Conservation (phyloP, 2,113 vertebrate species). For the Aptenodytes patagonicus region DNA sequence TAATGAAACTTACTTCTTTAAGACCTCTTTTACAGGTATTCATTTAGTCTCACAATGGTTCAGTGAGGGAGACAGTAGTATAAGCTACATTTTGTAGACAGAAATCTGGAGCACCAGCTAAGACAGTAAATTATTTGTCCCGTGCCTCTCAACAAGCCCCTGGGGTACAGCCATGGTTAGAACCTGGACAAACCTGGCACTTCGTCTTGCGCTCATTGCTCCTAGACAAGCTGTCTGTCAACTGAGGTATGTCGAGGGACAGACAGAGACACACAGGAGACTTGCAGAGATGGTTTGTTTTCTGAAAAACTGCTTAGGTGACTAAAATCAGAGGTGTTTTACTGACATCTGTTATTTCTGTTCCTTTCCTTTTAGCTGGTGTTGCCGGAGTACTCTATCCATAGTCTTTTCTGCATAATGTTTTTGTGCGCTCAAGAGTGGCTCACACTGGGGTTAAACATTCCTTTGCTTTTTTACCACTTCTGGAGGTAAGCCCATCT, state of each 20-base stretch:
- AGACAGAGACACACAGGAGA: background rate
- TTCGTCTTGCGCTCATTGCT: background rate
- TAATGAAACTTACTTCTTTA: background rate
- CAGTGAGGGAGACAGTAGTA: background rate
- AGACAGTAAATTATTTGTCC: background rate
- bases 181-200: background rate
- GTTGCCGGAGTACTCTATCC: conserved; percentile 95
- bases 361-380: conserved; percentile 82
- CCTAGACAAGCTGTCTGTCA: background rate
- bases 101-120: background rate
- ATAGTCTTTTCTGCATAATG: conserved; percentile 98
- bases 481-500: conserved; percentile 89
- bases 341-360: background rate
- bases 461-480: conserved; percentile 95
- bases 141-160: background rate
- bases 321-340: background rate
- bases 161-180: background rate
- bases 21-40: background rate
- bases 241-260: background rate
- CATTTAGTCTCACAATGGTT: background rate
- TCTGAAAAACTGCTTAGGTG: background rate
- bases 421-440: conserved; percentile 97
- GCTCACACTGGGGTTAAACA: conserved; percentile 94
- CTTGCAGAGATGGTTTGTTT: background rate
- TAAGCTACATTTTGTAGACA: background rate